Evolutionary conservation across 2,888 invertebrate species (phyloP), one percentile per base, ranked within the genome.

Genomic region (Aromia moschata): DNA sequence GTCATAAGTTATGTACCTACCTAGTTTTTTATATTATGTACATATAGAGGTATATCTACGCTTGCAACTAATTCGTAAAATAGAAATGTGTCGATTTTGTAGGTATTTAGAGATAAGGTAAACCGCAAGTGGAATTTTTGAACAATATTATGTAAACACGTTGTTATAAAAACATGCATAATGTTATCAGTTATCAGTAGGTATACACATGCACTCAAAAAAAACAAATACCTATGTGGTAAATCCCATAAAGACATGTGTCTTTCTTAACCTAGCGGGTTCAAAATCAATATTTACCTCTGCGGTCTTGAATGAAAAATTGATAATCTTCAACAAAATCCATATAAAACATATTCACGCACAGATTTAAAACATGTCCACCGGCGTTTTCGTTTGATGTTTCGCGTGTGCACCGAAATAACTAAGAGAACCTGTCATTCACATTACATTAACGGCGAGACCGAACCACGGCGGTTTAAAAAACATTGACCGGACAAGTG

Each of bases 221-320:
- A 4, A 25, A 25, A 10, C n/a, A 5, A 3, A 20, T 12, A 1
- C 14, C 15, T 45, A 11, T n/a, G 20, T 20, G 15, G 10, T 3
- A 9, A 15, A 25, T 10, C 25, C 10, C 4, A 17, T 11, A 15
- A 20, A n/a, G 4, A 12, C 36, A 47, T 33, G 37, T 49, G 41
- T 31, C 47, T 4, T 12, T 11, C 41, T 11, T 52, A 52, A 52
- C 52, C 52, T 52, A 52, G 12, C 31, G 41, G n/a, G n/a, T n/a
- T n/a, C n/a, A 52, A 52, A 56, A 56, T 56, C 56, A 49, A 56
- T 56, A 49, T 31, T 47, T 56, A 56, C 56, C 56, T 56, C 43
- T 18, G 11, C 36, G 17, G 45, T 36, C 56, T 11, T 56, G 49
- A 56, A 56, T 56, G 49, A 56, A 56, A 56, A 43, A 33, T 33